Conservation (phyloP, 2,113 vertebrate species). For the Maccullochella peelii region DNA sequence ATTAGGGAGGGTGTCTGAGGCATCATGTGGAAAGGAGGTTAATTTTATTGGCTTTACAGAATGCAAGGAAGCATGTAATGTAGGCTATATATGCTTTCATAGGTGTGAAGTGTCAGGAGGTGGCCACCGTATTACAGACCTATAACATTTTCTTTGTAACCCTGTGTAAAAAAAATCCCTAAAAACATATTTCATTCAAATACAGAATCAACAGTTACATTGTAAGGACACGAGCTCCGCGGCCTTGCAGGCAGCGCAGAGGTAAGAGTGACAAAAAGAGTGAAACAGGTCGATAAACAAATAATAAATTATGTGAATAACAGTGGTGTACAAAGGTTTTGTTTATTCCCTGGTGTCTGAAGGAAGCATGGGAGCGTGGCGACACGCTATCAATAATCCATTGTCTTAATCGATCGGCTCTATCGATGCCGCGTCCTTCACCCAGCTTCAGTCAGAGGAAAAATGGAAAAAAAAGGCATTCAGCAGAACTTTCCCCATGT, state of each 20-base stretch:
- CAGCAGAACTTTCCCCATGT: constrained; percentile 27
- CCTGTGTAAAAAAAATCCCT: neutral
- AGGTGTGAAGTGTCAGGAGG: constrained; percentile 4
- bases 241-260: neutral
- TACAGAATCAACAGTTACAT: neutral
- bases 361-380: constrained; percentile 29
- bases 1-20: constrained; percentile 49
- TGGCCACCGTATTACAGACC: neutral
- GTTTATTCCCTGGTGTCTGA: constrained; percentile 54
- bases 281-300: constrained; percentile 50
- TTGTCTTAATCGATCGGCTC: constrained; percentile 59
- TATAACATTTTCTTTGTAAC: neutral
- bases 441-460: constrained; percentile 28
- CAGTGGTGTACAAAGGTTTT: constrained; percentile 52
- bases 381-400: constrained; percentile 62
- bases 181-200: neutral
- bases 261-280: neutral
- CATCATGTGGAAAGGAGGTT: constrained; percentile 16
- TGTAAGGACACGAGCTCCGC: neutral
- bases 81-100: neutral
- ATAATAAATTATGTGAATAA: constrained; percentile 49
- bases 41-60: constrained; percentile 23
- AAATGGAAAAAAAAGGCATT: constrained; percentile 8
- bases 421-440: constrained; percentile 54
- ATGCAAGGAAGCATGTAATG: neutral